Evolutionary conservation across 2,113 vertebrate species (phyloP), one percentile per base, ranked within the genome.

Genomic region (Polyodon spathula): DNA sequence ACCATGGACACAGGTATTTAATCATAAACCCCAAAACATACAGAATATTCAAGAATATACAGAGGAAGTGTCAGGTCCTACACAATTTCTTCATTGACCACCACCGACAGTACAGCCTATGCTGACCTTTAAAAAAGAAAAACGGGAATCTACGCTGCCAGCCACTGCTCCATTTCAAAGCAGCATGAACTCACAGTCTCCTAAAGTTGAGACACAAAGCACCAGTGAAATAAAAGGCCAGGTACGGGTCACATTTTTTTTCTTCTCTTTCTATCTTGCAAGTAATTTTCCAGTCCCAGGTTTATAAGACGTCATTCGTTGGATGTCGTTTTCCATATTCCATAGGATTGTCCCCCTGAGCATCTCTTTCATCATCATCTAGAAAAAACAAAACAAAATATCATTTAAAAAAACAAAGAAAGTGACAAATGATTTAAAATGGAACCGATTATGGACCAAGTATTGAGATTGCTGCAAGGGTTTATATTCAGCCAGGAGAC

Each of bases 321-420:
- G 83, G 92, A 78, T 69, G 93, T 57, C 89, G 84, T 71, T 98
- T 97, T 67, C 92, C 79, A 12, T 97, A 97, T 64, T 93, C 91
- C n/a, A 78, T 76, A 27, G 80, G 89, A 6, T 88, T 83, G 56
- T 93, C 95, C 9, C 89, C 93, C 37, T 94, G 96, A 55, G 92
- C 86, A 1, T 98, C 96, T 57, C 89, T 82, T 58, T 97, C 95
- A 16, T 97, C 96, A 8, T 98, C 96, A 73, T 97, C 95, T 98
- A 80, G 62, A 80, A 79, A 40, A 1, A 6, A 69, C 72, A 63
- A 55, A 4, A 51, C 37, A 39, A 50, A n/a, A 50, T 38, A 8
- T 7, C 10, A n/a, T 52, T 52, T 9, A 65, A 66, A 53, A 56
- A 5, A 62, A 64, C 53, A 40, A 12, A 37, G 44, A 38, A 57